Base-by-base conservation (phyloP, 2,888 invertebrate species). In the Nezara viridula region DNA sequence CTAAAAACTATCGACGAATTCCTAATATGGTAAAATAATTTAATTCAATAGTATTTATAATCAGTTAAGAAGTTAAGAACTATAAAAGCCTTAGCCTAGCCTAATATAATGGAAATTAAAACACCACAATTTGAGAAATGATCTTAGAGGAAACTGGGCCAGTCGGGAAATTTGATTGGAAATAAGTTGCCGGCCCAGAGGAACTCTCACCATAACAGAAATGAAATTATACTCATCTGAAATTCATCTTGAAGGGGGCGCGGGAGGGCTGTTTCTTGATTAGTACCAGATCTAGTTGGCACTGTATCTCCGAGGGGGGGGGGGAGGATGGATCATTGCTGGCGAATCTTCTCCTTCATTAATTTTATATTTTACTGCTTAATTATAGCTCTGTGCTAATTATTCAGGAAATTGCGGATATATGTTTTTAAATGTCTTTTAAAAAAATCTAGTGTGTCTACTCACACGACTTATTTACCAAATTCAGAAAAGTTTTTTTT, bases 211-310 rank as follows among this genome's bases (percentile, higher is more conserved):
- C 81, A 44, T 44, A 44, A 40, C 12, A 14, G n/a, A 81, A 81
- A 47, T 81, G 44, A 44, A 44, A 81, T 81, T 81, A 81, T n/a
- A 44, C 81, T 81, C 81, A 81, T 81, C 81, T 81, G 44, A 81
- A 81, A 81, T 81, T 81, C 81, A 81, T 81, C 81, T 81, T 47
- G 81, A 14, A 14, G 24, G n/a, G n/a, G n/a, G n/a, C n/a, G n/a
- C n/a, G n/a, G n/a, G n/a, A n/a, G n/a, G 24, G 44, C 44, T 81
- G 81, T 81, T 47, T 47, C 81, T 81, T 81, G 81, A 81, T 81
- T 81, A 81, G 81, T 44, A n/a, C 16, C 7, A 37, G 14, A 9
- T 81, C 81, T 24, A 81, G 81, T 44, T 47, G 81, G n/a, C 81
- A 81, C 66, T 37, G 37, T 21, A 73, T 66, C 16, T 32, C 66